Base-by-base conservation (phyloP, 2,113 vertebrate genomes). In the Phrynosoma platyrhinos region DNA sequence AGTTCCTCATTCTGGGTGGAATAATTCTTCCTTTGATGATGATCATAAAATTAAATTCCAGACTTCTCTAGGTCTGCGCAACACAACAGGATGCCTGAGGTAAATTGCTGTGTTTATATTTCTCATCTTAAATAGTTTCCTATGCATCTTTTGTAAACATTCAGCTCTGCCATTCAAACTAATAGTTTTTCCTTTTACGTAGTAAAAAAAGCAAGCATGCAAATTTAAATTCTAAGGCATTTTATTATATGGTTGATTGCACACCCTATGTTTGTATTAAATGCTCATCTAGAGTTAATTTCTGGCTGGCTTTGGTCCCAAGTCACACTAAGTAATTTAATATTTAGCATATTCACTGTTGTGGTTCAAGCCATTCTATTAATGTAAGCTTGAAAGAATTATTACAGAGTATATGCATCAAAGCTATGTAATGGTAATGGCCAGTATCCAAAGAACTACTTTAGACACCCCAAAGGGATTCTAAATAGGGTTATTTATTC, bases 31-130 rank as follows among this genome's bases (percentile, higher is more conserved):
- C 92, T 99, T 98, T 66, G 98, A 99, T 79, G 98, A 99, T 23
- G 99, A 99, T 95, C 98, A 98, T 93, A 99, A 99, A 96, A 98
- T 99, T 30, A 99, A 99, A 92, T 99, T 99, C 91, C 98, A 99
- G 95, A 98, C 98, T 64, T 99, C 99, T 30, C 97, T 99, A 5
- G 98, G 99, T 90, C 96, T 99, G 30, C 98, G 98, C 92, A 99
- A 99, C 91, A 98, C 98, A 5, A 98, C 98, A 1, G 99, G 99
- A 91, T 99, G 99, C 91, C 96, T 99, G 87, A 98, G 99, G 99
- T 99, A 97, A 96, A 4, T 2, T 53, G 36, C 90, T 69, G 18
- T 69, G 77, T 83, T 90, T 89, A 75, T 27, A 72, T n/a, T 40
- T 62, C 12, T 87, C 9, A 1, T 84, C 83, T 87, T 88, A 32